Evolutionary conservation across 2,797 vertebrate genomes (phyloP).

Genomic region (Staurois parvus): DNA sequence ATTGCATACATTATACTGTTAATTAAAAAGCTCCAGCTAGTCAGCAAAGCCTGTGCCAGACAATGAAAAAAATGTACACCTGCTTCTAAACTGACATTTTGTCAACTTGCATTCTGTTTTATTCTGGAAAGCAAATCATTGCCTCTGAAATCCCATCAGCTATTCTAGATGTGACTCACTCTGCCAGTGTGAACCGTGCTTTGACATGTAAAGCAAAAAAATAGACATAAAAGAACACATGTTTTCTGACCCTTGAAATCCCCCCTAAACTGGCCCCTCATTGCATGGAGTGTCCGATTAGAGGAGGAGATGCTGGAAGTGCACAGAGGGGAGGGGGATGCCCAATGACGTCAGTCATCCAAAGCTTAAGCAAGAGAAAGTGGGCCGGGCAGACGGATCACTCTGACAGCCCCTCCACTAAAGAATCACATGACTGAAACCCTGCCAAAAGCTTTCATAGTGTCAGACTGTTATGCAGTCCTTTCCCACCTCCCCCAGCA

Average conservation of each 20-base stretch:
- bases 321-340: constrained; percentile 52
- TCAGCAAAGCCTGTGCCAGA: no score
- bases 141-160: background rate
- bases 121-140: background rate
- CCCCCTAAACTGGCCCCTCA: constrained; percentile 44
- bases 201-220: background rate
- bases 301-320: constrained; percentile 20
- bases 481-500: constrained; percentile 2
- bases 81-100: background rate
- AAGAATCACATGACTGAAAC: constrained; percentile 28
- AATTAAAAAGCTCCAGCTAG: no score
- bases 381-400: constrained; percentile 59
- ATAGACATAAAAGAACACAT: background rate
- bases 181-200: background rate
- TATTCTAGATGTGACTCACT: background rate
- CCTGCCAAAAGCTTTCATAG: constrained; percentile 41
- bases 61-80: no score
- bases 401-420: constrained; percentile 58
- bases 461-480: constrained; percentile 15
- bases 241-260: background rate
- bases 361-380: constrained; percentile 47
- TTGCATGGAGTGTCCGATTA: background rate
- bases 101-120: background rate
- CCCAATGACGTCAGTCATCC: constrained; percentile 48
- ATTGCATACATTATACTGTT: no score